Conservation (phyloP, 2,888 invertebrate species). For the Xestia c-nigrum region DNA sequence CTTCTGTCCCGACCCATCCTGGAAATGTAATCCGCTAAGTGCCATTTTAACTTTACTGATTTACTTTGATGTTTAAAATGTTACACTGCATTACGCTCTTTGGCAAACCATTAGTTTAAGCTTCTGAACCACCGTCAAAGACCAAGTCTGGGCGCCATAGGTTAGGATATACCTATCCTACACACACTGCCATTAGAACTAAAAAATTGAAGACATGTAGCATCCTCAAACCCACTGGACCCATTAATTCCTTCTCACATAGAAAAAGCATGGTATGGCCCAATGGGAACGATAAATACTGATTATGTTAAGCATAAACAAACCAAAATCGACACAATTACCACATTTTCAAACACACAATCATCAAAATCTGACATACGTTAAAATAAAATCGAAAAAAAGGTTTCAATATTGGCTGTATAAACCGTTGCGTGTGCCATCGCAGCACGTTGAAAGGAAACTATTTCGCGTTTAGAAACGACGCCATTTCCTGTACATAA, state of each 20-base stretch:
- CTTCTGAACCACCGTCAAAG: no score
- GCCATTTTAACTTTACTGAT: no score
- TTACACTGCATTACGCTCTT: no score
- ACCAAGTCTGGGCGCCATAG: no score
- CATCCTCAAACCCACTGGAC: background rate
- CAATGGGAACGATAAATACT: background rate
- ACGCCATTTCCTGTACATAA: conserved; percentile 71
- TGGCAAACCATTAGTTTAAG: no score
- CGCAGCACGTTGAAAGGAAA: conserved; percentile 66
- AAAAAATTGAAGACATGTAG: background rate
- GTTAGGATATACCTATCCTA: no score
- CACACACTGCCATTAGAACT: background rate
- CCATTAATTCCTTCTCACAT: background rate
- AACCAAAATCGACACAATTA: background rate
- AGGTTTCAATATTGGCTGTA: conserved; percentile 55
- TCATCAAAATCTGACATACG: conserved; percentile 2
- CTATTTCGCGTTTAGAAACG: conserved; percentile 72
- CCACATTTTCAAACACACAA: conserved; percentile 1
- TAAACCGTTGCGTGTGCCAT: conserved; percentile 55
- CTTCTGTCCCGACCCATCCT: no score
- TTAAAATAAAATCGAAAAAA: conserved; percentile 26
- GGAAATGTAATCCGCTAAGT: no score
- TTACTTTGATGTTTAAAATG: no score
- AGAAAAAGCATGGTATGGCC: background rate
- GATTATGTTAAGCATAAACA: background rate